Conservation (phyloP, 1,140 invertebrate genomes). For the Drosophila parabipectinata region DNA sequence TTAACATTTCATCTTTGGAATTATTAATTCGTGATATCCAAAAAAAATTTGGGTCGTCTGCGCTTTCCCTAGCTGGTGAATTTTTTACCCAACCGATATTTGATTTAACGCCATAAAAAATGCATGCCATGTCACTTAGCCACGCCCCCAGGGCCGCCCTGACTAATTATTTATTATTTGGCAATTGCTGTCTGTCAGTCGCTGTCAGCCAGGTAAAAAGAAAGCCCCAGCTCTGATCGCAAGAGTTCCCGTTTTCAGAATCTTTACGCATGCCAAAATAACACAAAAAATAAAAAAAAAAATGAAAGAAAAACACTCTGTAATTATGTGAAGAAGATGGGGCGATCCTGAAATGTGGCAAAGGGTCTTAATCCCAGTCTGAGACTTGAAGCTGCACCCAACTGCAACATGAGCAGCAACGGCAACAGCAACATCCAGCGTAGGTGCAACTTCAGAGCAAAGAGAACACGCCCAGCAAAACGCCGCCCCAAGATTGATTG, state of each 20-base stretch:
- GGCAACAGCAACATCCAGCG: constrained; percentile 18
- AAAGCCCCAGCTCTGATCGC: constrained; percentile 22
- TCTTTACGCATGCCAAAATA: constrained; percentile 74
- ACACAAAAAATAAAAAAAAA: constrained; percentile 20
- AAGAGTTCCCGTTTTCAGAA: constrained; percentile 65
- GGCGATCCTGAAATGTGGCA: constrained; percentile 40
- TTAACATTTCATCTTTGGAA: constrained; percentile 14
- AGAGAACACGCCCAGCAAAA: constrained; percentile 74
- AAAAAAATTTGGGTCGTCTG: constrained; percentile 53
- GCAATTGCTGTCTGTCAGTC: constrained; percentile 82
- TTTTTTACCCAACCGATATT: constrained; percentile 57
- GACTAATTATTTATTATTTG: constrained; percentile 83
- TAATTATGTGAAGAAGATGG: constrained; percentile 68
- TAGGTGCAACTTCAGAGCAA: constrained; percentile 81
- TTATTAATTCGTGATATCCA: constrained; percentile 2
- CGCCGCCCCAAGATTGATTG: constrained; percentile 71
- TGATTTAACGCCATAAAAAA: constrained; percentile 74
- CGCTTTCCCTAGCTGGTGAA: constrained; percentile 61
- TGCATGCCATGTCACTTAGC: constrained; percentile 67
- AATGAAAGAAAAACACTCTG: constrained; percentile 44
- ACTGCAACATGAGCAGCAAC: constrained; percentile 33
- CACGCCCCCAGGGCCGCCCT: constrained; percentile 59
- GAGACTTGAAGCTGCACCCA: constrained; percentile 34
- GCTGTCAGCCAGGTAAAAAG: constrained; percentile 67
- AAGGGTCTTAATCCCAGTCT: constrained; percentile 71